These are phyloP conservation scores for Gavialis gangeticus DNA, from an alignment of 2,113 vertebrate genomes.

Conservation along the genomic window DNA sequence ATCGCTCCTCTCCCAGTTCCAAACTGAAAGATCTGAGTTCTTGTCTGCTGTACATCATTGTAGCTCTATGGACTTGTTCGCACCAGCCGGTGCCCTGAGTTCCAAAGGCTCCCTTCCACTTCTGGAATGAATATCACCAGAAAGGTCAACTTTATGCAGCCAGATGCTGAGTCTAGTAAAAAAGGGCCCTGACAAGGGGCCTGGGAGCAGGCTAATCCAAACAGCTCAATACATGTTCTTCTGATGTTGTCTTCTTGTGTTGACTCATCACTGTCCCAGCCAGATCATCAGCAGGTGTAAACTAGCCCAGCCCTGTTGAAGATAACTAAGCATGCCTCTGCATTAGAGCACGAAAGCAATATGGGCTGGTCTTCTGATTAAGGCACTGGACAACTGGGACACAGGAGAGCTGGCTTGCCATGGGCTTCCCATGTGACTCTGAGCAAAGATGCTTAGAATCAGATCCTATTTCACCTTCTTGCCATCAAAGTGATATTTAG, in stretches of 20 bases:
- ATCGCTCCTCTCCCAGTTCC: not conserved
- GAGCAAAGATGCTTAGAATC: not conserved
- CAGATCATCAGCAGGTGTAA: not conserved
- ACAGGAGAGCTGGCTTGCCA: not conserved
- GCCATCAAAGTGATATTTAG: too few species aligned
- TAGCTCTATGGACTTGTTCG: not conserved
- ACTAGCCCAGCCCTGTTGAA: not conserved
- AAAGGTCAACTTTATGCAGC: not conserved
- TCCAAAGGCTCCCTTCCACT: not conserved
- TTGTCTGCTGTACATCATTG: not conserved
- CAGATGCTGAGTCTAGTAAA: not conserved
- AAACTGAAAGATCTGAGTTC: not conserved
- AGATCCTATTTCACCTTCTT: too few species aligned
- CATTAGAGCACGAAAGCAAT: not conserved
- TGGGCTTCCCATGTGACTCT: not conserved
- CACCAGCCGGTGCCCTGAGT: not conserved
- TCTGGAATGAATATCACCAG: not conserved
- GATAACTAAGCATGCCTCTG: not conserved
- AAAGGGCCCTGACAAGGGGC: too few species aligned
- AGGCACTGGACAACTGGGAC: not conserved
- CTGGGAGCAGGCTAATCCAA: not conserved
- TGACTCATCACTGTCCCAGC: not conserved
- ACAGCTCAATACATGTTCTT: not conserved
- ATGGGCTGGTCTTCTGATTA: not conserved
- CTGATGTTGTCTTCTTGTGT: not conserved